Base-by-base conservation (phyloP, 2,113 vertebrate species). In the Pelecanoides urinatrix region DNA sequence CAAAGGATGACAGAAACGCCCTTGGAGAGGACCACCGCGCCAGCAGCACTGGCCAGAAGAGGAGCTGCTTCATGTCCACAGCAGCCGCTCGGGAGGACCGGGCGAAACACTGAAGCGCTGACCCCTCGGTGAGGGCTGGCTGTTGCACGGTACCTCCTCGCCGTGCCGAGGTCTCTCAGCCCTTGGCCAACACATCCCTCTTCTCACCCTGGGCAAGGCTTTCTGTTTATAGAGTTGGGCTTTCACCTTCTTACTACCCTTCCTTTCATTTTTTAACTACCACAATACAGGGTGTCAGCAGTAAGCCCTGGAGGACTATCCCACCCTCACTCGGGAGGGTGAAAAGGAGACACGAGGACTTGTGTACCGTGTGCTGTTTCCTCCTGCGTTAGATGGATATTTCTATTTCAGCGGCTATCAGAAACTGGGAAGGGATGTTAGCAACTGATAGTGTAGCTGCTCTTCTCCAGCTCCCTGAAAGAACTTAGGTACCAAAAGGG, bases 41-140 rank as follows among this genome's bases (percentile, higher is more conserved):
- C 71, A 78, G 21, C 21, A 63, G 5, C 44, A 14, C 30, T 17
- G 58, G 63, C 44, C 42, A 73, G 61, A 58, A 71, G 32, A 89
- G 52, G 8, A 70, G 32, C 38, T 70, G 49, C 50, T 68, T 58
- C 36, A 7, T 38, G 38, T 38, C 66, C 76, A 40, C 3, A 6
- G 50, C 3, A 1, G 72, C n/a, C 70, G 50, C 40, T 18, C 38
- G n/a, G 44, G 30, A 75, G 38, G 52, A 30, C 45, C 0, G 0
- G n/a, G 17, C 4, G 5, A 45, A 71, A 61, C 0, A 0, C 27
- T 59, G 55, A 50, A 72, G n/a, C 2, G 3, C 47, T 25, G 52
- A 38, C 18, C 19, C 15, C 38, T 23, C 10, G 25, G 13, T 18
- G 32, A 40, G 58, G 36, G 38, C 29, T 53, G 66, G 20, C 25